Conservation (phyloP, 2,113 vertebrate species). For the Furnarius figulus region DNA sequence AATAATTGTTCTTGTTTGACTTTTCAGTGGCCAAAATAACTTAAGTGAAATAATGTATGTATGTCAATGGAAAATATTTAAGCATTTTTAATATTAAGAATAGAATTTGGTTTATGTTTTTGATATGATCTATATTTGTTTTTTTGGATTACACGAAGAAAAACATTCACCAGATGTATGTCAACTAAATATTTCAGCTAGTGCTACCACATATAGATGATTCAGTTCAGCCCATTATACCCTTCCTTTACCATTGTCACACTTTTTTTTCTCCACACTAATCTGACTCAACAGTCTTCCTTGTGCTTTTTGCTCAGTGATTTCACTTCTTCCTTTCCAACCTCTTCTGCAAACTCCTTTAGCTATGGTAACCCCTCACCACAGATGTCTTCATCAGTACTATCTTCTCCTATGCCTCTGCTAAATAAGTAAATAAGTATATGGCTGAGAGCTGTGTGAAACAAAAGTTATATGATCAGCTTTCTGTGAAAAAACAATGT, state of each 20-base stretch:
- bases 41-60: background rate
- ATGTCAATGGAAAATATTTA: background rate
- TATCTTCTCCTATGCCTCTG: background rate
- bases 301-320: background rate
- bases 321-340: background rate
- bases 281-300: background rate
- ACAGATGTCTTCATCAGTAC: background rate
- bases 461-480: conserved; percentile 23
- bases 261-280: background rate
- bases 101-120: background rate
- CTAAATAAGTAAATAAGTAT: conserved; percentile 33
- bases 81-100: background rate
- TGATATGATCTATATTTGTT: background rate
- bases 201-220: background rate
- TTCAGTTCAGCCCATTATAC: background rate
- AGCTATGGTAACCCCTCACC: background rate
- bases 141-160: background rate
- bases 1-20: background rate
- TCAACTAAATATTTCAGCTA: background rate
- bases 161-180: background rate
- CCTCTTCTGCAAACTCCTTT: conserved; percentile 2
- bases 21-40: background rate
- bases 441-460: conserved; percentile 23
- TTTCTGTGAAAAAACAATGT: background rate
- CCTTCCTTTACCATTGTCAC: background rate